Base-by-base conservation (phyloP, 2,797 vertebrate species). In the Loris lydekkerianus region DNA sequence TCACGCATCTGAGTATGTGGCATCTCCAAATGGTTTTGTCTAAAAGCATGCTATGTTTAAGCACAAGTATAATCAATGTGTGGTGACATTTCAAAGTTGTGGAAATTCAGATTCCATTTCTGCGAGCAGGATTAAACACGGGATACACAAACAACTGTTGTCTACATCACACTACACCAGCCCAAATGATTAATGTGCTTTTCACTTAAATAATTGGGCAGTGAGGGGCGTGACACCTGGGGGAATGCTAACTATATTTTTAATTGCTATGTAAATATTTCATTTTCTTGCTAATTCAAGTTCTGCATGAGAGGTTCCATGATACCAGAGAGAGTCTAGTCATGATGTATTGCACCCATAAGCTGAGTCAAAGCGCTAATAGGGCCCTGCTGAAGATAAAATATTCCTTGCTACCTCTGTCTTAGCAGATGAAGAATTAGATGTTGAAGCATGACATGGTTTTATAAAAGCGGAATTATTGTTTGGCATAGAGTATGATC, bases 221-320 rank as follows among this genome's bases (percentile, higher is more conserved):
- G 65, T 69, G 15, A 37, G 78, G 98, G 96, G 91, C 90, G 96
- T 91, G 73, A 53, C 93, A 97, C 97, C 96, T 97, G 60, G 82
- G 93, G 93, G 94, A 98, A 97, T 82, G 85, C 95, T 98, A 95
- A 98, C 91, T 93, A 81, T 97, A 86, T 93, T 98, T 98, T 98
- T 98, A 98, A 98, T 98, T 98, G 97, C 97, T 91, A 86, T 97
- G 98, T 98, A 98, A 98, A 98, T 98, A 97, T 87, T 91, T 93
- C 84, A 60, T 95, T 98, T 97, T 96, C 92, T 97, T 98, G 96
- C 96, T 97, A 97, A 98, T 97, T 98, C 88, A 80, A 96, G 88
- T 97, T 97, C 73, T 97, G 92, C 95, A 77, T 67, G 40, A 67
- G 76, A 96, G 92, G 86, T 97, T 98, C 73, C 94, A 95, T 92